These are phyloP conservation scores for Ammospiza maritima DNA, from an alignment of 2,797 vertebrate species.

Conservation along the genomic window DNA sequence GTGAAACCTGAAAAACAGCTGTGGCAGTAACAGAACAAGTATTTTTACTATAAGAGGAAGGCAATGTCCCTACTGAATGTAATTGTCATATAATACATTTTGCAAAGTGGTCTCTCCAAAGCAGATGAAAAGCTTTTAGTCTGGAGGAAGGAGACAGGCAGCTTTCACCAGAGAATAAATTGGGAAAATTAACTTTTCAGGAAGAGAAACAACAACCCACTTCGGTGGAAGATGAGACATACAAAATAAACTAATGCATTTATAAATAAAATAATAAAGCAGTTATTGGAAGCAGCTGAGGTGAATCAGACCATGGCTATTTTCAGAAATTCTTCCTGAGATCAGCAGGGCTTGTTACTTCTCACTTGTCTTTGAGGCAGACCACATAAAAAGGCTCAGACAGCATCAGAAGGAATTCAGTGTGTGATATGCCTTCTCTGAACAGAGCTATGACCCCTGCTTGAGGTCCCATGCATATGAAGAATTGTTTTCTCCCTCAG, in stretches of 20 bases:
- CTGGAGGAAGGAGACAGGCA: not conserved
- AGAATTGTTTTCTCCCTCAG: not conserved
- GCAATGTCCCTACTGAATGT: not conserved
- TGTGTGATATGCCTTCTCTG: not conserved
- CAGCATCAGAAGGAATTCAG: not conserved
- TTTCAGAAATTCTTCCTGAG: not conserved
- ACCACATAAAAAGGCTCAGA: not conserved
- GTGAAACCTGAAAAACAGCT: not conserved
- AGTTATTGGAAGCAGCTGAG: not conserved
- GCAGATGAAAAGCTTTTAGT: constrained; percentile 10
- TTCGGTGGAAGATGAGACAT: not conserved
- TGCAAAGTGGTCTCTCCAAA: not conserved
- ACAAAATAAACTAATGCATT: not conserved
- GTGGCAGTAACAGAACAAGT: not conserved
- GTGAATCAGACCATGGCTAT: not conserved
- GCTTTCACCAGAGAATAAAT: not conserved
- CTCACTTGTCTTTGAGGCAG: not conserved
- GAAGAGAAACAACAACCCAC: not conserved
- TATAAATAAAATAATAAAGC: not conserved
- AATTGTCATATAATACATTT: not conserved
- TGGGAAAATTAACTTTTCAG: not conserved
- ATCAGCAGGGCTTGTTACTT: not conserved
- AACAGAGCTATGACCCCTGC: accelerated
- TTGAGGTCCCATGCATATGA: accelerated
- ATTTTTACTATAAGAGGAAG: not conserved